A percentile compares a stretch with the other conserved stretches of the same genome.
These are phyloP conservation scores for Ctenopoma kingsleyae DNA, from an alignment of 2,797 vertebrate genomes.

Conservation along the genomic window DNA sequence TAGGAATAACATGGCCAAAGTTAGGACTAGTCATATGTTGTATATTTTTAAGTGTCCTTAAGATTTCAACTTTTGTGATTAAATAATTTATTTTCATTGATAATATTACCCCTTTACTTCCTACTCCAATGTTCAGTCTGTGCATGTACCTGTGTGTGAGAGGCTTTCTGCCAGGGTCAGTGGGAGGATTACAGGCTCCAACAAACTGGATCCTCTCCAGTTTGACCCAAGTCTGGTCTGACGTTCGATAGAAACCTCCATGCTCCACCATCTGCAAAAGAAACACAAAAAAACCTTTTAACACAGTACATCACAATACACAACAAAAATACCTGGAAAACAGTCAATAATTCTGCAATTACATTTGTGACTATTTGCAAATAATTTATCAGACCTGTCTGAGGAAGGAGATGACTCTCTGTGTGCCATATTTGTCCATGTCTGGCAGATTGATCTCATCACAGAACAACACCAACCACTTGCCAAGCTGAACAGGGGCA, in stretches of 20 bases:
- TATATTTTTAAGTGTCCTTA: neutral
- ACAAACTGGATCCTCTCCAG: constrained; percentile 99
- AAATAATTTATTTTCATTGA: neutral
- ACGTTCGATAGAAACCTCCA: constrained; percentile 97
- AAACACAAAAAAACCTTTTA: neutral
- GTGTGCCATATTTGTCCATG: constrained; percentile 99
- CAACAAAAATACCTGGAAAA: neutral
- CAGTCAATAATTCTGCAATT: neutral
- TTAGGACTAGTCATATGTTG: neutral
- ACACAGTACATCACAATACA: neutral
- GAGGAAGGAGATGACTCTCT: constrained; percentile 98
- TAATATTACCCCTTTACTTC: neutral
- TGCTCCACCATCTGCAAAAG: constrained; percentile 95
- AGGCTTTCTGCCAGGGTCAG: constrained; percentile 97
- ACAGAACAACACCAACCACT: constrained; percentile 98
- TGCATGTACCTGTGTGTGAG: constrained; percentile 92
- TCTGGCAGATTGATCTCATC: constrained; percentile 99
- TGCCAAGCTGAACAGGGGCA: constrained; percentile 95
- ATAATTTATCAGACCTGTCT: constrained; percentile 88
- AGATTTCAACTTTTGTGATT: neutral
- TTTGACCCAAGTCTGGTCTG: constrained; percentile 99
- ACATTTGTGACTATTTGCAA: neutral
- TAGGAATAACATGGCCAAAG: constrained; percentile 53
- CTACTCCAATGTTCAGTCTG: neutral
- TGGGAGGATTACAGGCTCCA: constrained; percentile 98